Evolutionary conservation across 2,113 vertebrate genomes (phyloP), one percentile per base, ranked within the genome.

Genomic region (Seriola rivoliana): DNA sequence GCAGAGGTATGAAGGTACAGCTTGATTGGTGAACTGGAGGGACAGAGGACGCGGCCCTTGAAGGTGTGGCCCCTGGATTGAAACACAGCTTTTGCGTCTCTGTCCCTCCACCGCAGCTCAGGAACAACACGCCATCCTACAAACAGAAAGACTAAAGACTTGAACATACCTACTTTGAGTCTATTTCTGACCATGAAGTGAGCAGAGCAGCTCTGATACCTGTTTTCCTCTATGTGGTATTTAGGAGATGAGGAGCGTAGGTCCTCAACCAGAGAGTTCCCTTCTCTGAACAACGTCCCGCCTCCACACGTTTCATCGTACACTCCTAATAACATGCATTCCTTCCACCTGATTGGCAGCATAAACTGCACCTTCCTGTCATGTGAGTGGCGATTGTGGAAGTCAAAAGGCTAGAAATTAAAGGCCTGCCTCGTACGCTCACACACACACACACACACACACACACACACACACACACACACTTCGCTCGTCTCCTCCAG

Each of bases 371-470:
- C 92, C 89, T 94, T 91, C 89, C 86, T 91, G 91, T 94, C 93
- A 93, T 93, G 88, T 93, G 90, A 94, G 90, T 80, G 92, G 93
- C 88, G 85, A 94, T 88, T 92, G 88, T 81, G 73, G 80, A 81
- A 95, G 93, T 94, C 93, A 94, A 94, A 93, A 90, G 92, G 91
- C 89, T 93, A 85, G 88, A 95, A 94, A 95, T 94, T 94, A 96
- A 94, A 88, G 90, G 89, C 78, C 88, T 87, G 80, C 86, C 77
- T 72, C 48, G 85, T 95, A 96, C 58, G 1, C 76, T 23, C 81
- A 29, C 76, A 65, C 80, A 66, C 68, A 74, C 70, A 75, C 64
- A 70, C 79, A 74, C 77, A 66, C 70, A 78, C 79, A 74, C 77
- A 66, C 70, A 78, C 62, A 59, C 94, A 66, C 72, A 74, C 70